Conservation (phyloP, 2,888 invertebrate genomes). For the Aquatica leii region DNA sequence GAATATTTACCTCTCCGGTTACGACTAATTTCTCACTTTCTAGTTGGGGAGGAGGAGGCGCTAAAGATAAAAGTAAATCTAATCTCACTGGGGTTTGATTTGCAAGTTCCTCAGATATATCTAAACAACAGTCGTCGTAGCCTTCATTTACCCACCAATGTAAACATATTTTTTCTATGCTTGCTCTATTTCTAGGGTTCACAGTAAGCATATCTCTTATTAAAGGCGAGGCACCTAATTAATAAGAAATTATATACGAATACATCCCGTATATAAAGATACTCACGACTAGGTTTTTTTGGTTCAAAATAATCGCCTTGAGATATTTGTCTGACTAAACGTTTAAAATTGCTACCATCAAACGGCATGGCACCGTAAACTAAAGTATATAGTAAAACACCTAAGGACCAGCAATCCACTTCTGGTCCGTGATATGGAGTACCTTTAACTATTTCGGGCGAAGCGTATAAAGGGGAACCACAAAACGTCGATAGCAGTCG, state of each 20-base stretch:
- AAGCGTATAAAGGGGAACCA: constrained; percentile 95
- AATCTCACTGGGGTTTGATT: constrained; percentile 90
- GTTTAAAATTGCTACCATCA: constrained; percentile 97
- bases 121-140: constrained; percentile 82
- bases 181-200: constrained; percentile 86
- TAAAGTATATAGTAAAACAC: constrained; percentile 95
- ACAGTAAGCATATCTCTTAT: constrained; percentile 96
- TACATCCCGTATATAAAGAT: too few relatives aligned
- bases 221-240: constrained; percentile 90
- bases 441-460: constrained; percentile 97
- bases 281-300: constrained; percentile 87
- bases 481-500: constrained; percentile 91
- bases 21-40: constrained; percentile 78
- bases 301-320: constrained; percentile 98
- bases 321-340: constrained; percentile 95
- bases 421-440: constrained; percentile 97
- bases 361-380: constrained; percentile 99
- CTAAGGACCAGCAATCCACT: constrained; percentile 94
- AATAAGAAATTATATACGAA: too few relatives aligned
- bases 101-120: constrained; percentile 86
- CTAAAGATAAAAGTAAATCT: constrained; percentile 84
- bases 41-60: constrained; percentile 78
- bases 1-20: constrained; percentile 62
- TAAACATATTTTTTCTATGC: constrained; percentile 92
- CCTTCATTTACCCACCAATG: constrained; percentile 98